phyloP scores from a whole-genome alignment of 2,797 vertebrate genomes.

The Dipus sagitta region DNA sequence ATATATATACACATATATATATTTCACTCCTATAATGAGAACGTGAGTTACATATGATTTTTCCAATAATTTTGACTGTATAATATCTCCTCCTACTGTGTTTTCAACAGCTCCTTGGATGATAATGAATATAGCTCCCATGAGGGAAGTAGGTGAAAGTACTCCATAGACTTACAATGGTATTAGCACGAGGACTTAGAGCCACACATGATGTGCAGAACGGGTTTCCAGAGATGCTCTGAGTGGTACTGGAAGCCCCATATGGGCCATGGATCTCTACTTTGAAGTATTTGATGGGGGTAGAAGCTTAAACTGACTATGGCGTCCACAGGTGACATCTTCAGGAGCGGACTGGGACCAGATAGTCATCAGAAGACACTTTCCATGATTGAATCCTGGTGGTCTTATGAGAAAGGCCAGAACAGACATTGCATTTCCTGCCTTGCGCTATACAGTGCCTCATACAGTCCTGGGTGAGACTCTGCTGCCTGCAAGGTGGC shows the following conservation, averaged over 20 bases:
- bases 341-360: neutral
- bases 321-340: neutral
- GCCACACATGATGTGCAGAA: neutral
- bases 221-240: neutral
- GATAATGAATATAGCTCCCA: neutral
- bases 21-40: neutral
- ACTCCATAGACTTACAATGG: neutral
- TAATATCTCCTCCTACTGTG: neutral
- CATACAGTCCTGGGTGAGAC: fast-evolving
- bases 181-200: neutral
- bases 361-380: neutral
- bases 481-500: neutral
- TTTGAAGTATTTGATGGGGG: neutral
- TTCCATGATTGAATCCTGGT: neutral
- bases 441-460: too few relatives aligned
- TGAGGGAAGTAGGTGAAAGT: neutral
- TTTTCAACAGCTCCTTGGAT: neutral
- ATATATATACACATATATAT: neutral
- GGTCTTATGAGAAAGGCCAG: neutral
- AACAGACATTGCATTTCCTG: neutral
- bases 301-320: neutral
- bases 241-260: neutral
- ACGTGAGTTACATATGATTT: neutral
- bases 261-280: neutral
- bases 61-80: neutral